Conservation (phyloP, 2,797 vertebrate genomes). For the Chelonia mydas region DNA sequence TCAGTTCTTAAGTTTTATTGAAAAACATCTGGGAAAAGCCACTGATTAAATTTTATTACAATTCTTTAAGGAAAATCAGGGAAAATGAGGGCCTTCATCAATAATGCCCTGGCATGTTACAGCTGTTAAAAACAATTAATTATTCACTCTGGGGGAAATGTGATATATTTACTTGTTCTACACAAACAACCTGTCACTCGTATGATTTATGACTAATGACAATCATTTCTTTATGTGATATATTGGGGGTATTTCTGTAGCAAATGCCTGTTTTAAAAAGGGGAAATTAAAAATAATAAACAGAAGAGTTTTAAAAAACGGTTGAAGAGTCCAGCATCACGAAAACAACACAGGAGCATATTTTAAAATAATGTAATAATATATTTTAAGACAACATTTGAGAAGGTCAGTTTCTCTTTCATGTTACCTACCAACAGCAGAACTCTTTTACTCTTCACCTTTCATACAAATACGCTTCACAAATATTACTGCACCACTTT, state of each 20-base stretch:
- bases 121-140: constrained; percentile 52
- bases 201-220: constrained; percentile 37
- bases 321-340: neutral
- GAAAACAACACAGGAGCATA: neutral
- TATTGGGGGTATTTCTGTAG: constrained; percentile 15
- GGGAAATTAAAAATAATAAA: constrained; percentile 4
- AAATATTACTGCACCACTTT: neutral
- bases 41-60: constrained; percentile 5
- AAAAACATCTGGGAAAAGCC: constrained; percentile 48
- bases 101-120: constrained; percentile 13
- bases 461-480: neutral
- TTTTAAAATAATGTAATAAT: neutral
- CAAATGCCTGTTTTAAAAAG: constrained; percentile 20
- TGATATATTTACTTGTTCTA: constrained; percentile 11
- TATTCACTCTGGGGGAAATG: neutral
- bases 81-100: neutral
- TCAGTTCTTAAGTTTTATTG: constrained; percentile 16
- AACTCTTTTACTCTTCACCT: neutral
- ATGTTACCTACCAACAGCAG: neutral
- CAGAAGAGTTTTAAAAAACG: neutral
- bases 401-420: neutral
- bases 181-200: constrained; percentile 4
- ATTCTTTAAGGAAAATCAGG: neutral
- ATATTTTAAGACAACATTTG: neutral
- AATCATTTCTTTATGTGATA: constrained; percentile 27